phyloP scores from a whole-genome alignment of 1,140 invertebrate species.

The Eriocheir sinensis region DNA sequence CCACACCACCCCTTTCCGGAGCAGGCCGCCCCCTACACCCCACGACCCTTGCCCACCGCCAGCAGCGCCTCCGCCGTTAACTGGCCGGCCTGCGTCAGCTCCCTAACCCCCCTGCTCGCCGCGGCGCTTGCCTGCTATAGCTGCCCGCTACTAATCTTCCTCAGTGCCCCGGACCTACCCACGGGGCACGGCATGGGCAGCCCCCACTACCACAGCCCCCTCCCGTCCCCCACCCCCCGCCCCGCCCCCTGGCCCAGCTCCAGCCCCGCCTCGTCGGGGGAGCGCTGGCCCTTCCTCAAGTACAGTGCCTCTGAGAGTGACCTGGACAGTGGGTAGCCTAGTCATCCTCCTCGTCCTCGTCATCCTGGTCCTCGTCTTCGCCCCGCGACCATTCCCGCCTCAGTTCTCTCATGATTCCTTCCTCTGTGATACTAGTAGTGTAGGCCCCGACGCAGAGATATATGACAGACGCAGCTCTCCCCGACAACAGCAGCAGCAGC shows the following conservation, averaged over 20 bases:
- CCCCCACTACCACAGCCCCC: not conserved
- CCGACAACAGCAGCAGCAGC: too few relatives aligned
- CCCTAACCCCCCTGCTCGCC: slow-evolving; percentile 48
- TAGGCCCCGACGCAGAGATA: not conserved
- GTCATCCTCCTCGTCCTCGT: not conserved
- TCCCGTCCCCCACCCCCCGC: not conserved
- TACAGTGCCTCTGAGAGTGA: slow-evolving; percentile 75
- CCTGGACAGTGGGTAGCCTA: slow-evolving; percentile 63
- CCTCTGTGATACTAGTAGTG: slow-evolving; percentile 61
- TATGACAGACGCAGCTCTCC: too few relatives aligned
- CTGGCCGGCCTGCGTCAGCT: not conserved
- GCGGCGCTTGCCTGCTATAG: not conserved
- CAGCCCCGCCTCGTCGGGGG: slow-evolving; percentile 59
- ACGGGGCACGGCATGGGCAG: not conserved
- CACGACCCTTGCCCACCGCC: not conserved
- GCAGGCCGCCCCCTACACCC: not conserved
- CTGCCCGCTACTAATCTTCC: slow-evolving; percentile 66
- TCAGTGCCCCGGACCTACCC: slow-evolving; percentile 41
- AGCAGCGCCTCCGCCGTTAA: slow-evolving; percentile 41
- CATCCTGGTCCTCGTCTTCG: not conserved
- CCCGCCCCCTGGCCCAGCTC: not conserved
- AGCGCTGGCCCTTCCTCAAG: slow-evolving; percentile 57
- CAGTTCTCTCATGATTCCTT: slow-evolving; percentile 52
- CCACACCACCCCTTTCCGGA: not conserved
- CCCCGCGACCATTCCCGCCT: slow-evolving; percentile 49